Percentiles rank a stretch among this genome's conserved stretches.
phyloP scores from a whole-genome alignment of 2,888 invertebrate species.

The Sesia apiformis region DNA sequence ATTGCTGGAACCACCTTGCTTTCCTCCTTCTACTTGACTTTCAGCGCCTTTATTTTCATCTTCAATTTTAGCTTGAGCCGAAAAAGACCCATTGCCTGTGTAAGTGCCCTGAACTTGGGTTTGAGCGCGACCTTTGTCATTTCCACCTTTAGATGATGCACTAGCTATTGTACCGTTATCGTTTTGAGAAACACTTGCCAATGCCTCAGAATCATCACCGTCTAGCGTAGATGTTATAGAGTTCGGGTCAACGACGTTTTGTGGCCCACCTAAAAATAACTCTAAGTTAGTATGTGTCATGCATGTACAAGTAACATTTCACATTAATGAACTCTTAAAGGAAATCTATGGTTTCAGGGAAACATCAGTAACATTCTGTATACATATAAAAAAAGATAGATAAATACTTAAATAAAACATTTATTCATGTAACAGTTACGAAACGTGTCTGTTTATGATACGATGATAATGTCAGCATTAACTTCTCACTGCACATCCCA shows the following conservation, averaged over 20 bases:
- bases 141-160: conserved; percentile 85
- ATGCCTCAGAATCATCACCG: conserved; percentile 83
- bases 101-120: conserved; percentile 89
- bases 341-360: background rate
- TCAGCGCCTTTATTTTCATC: conserved; percentile 83
- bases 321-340: background rate
- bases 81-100: conserved; percentile 84
- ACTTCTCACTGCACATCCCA: too few relatives aligned
- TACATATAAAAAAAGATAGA: too few relatives aligned
- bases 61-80: conserved; percentile 86
- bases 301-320: background rate
- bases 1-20: conserved; percentile 82
- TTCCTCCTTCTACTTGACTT: conserved; percentile 80
- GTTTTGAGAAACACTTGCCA: conserved; percentile 75
- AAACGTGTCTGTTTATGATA: too few relatives aligned
- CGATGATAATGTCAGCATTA: too few relatives aligned
- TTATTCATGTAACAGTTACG: too few relatives aligned
- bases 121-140: conserved; percentile 83
- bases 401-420: too few relatives aligned
- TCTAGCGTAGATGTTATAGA: conserved; percentile 45
- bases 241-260: conserved; percentile 54
- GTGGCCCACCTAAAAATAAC: conserved; percentile 40
- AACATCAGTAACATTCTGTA: background rate
- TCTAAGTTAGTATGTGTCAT: background rate
- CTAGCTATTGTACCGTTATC: conserved; percentile 81